Conservation (phyloP, 2,888 invertebrate genomes). For the Nephrotoma appendiculata region DNA sequence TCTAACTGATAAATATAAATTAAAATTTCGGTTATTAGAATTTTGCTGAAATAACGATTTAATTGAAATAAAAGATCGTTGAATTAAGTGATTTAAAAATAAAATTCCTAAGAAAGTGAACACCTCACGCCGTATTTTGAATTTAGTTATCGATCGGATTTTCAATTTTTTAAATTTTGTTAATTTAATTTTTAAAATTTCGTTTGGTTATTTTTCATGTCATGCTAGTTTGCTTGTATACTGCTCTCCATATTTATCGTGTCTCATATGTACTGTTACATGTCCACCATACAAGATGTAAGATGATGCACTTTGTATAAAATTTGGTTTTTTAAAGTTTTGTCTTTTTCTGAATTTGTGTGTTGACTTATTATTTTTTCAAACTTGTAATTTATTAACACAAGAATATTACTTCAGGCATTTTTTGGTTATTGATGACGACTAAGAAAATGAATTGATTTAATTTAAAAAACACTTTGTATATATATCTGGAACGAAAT, state of each 20-base stretch:
- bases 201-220: not conserved
- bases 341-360: not conserved
- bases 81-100: no score
- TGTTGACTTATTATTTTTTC: not conserved
- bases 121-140: no score
- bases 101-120: no score
- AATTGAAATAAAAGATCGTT: no score
- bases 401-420: not conserved
- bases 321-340: no score
- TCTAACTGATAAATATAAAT: no score
- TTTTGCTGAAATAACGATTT: no score
- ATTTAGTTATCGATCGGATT: no score
- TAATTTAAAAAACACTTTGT: not conserved
- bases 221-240: not conserved
- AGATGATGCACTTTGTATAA: not conserved
- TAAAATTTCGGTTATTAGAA: no score
- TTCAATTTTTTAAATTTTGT: not conserved
- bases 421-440: not conserved
- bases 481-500: no score
- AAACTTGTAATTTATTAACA: not conserved
- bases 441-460: not conserved
- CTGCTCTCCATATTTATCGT: not conserved
- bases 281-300: not conserved
- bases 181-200: no score
- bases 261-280: not conserved